phyloP scores from a whole-genome alignment of 2,797 vertebrate species.

The Meda fulgida region DNA sequence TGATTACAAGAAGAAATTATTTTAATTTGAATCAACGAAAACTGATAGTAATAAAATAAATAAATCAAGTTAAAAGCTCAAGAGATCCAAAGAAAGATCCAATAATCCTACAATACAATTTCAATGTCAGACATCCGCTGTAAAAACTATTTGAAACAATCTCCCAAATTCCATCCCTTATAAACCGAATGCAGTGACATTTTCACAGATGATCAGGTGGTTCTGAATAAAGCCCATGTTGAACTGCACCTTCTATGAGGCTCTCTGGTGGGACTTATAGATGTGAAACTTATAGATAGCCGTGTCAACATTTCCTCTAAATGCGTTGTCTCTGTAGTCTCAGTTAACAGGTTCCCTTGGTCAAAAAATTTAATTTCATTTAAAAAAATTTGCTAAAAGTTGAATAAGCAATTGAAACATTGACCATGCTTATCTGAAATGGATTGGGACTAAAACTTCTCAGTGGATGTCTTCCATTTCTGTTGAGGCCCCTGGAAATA shows the following conservation, averaged over 20 bases:
- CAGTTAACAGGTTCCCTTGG: background rate
- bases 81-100: background rate
- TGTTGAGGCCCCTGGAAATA: background rate
- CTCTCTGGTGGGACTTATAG: background rate
- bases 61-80: no score
- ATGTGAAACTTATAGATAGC: no score
- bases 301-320: background rate
- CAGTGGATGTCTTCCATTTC: background rate
- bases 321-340: background rate
- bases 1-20: no score
- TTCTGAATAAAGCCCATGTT: background rate
- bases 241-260: background rate
- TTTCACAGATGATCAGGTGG: background rate
- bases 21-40: background rate
- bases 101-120: background rate
- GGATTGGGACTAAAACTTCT: background rate
- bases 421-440: background rate
- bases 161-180: background rate
- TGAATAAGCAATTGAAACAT: background rate
- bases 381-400: no score
- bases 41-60: no score
- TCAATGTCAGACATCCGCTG: background rate
- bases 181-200: background rate
- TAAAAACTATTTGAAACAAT: background rate
- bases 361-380: background rate